Percentiles rank a stretch among this genome's conserved stretches.
These are phyloP conservation scores for Melipona beecheii DNA, from an alignment of 2,888 invertebrate species.

Conservation along the genomic window DNA sequence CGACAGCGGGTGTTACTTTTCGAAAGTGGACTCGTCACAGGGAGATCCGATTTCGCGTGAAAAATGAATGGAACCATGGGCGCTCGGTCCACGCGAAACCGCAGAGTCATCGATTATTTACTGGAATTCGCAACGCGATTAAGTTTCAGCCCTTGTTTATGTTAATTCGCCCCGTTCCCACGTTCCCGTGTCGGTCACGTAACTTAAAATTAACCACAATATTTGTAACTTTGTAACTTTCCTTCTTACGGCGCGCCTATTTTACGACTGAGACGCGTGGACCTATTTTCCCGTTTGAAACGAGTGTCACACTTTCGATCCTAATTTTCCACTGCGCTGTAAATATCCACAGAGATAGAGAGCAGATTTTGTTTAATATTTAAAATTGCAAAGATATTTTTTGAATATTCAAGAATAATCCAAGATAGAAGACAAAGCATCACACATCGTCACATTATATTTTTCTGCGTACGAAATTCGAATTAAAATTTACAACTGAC, in stretches of 20 bases:
- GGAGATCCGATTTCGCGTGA: background rate
- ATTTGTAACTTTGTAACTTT: background rate
- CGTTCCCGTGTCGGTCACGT: conserved; percentile 16
- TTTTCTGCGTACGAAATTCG: background rate
- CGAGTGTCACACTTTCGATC: background rate
- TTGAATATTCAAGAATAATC: too few species aligned
- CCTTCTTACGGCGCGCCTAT: background rate
- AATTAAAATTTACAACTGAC: too few species aligned
- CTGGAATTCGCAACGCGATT: conserved; percentile 44
- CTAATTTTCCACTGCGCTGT: background rate
- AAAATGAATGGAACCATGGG: background rate
- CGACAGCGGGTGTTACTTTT: too few species aligned
- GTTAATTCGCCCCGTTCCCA: conserved; percentile 27
- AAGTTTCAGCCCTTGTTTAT: conserved; percentile 38
- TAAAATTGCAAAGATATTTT: background rate
- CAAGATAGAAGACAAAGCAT: background rate
- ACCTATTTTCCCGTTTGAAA: background rate
- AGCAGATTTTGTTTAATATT: too few species aligned
- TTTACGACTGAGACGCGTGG: background rate
- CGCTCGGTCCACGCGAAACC: background rate
- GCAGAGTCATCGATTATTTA: conserved; percentile 35
- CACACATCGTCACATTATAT: background rate
- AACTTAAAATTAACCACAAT: conserved; percentile 12
- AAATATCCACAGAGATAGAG: background rate
- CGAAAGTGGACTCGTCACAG: background rate